Evolutionary conservation across 2,888 invertebrate species (phyloP).

Genomic region (Harpalus rufipes): DNA sequence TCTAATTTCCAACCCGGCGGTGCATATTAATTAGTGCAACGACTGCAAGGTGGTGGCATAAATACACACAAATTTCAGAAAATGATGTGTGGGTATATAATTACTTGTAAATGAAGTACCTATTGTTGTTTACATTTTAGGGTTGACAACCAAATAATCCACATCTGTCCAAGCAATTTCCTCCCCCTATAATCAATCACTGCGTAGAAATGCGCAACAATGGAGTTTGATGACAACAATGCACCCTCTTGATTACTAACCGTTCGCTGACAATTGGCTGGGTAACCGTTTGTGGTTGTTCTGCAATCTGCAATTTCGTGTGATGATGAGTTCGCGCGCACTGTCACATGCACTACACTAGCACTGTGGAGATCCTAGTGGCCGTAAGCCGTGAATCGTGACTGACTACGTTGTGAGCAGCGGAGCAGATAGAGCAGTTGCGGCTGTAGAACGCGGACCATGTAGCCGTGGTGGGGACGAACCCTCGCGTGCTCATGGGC

Average conservation of each 20-base stretch:
- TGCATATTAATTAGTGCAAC: constrained; percentile 3
- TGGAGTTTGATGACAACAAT: constrained; percentile 3
- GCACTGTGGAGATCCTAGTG: constrained; percentile 25
- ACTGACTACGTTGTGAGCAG: constrained; percentile 14
- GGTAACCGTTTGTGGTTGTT: constrained; percentile 1
- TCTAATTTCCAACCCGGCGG: constrained; percentile 5
- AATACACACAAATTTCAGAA: background rate
- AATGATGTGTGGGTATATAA: too few relatives aligned
- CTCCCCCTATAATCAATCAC: constrained; percentile 17
- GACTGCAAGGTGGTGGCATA: background rate
- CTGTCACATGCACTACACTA: constrained; percentile 20
- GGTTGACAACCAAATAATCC: constrained; percentile 39
- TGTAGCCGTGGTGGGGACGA: constrained; percentile 31
- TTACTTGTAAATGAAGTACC: too few relatives aligned
- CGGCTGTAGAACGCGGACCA: background rate
- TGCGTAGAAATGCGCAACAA: constrained; percentile 16
- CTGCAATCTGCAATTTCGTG: background rate
- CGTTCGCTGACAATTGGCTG: background rate
- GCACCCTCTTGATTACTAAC: constrained; percentile 40
- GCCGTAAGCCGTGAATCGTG: background rate
- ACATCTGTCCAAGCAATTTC: background rate
- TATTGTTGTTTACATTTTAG: too few relatives aligned
- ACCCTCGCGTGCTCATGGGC: background rate
- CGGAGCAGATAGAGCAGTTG: constrained; percentile 35
- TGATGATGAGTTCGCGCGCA: constrained; percentile 16